A percentile compares a stretch with the other conserved stretches of the same genome.
Conservation (phyloP, 2,113 vertebrate species). For the Eolophus roseicapilla region DNA sequence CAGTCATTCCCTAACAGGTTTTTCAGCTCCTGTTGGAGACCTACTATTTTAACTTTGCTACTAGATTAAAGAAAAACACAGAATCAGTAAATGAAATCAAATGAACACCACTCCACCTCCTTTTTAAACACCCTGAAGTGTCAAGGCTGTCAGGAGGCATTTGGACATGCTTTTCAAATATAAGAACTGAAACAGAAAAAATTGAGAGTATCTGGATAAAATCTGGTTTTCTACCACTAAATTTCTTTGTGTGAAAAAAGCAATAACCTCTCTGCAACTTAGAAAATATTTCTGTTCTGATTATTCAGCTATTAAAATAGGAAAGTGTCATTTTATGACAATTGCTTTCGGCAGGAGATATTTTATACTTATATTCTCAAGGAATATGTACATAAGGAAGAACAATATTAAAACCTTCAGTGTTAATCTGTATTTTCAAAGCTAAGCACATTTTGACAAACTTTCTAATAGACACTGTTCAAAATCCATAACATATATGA, state of each 20-base stretch:
- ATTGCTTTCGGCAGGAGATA: conserved; percentile 71
- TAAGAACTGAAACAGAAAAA: conserved; percentile 19
- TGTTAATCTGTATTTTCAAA: conserved; percentile 78
- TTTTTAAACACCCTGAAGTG: neutral
- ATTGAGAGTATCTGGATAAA: neutral
- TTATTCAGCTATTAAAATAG: conserved; percentile 72
- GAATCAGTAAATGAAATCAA: neutral
- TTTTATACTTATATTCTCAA: conserved; percentile 65
- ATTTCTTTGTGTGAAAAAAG: conserved; percentile 58
- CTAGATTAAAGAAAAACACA: conserved; percentile 24
- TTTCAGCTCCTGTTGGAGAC: neutral
- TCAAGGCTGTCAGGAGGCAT: conserved; percentile 53
- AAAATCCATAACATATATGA: conserved; percentile 78
- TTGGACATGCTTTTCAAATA: conserved; percentile 20
- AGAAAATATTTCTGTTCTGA: conserved; percentile 64
- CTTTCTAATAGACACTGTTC: conserved; percentile 75
- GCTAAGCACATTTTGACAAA: conserved; percentile 75
- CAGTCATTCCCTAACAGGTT: neutral
- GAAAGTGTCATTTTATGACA: conserved; percentile 61
- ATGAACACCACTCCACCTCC: neutral
- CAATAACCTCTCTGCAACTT: conserved; percentile 57
- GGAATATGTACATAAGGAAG: conserved; percentile 73
- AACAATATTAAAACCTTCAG: conserved; percentile 77
- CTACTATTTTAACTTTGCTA: neutral
- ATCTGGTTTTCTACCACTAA: conserved; percentile 41